Evolutionary conservation across 2,113 vertebrate species (phyloP).

Genomic region (Sphyrna mokarran): DNA sequence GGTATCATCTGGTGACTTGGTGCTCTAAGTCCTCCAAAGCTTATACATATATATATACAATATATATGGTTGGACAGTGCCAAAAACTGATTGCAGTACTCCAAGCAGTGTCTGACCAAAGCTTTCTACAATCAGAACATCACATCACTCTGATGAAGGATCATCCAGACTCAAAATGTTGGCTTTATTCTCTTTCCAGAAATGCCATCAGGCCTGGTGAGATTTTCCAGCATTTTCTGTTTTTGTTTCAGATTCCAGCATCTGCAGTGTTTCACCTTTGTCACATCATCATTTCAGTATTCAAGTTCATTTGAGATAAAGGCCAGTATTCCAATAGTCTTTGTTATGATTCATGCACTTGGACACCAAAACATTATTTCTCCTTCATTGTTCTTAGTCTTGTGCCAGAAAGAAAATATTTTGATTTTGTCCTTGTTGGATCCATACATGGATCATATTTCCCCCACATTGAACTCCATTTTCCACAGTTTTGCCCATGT

Average conservation of each 20-base stretch:
- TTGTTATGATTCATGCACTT: not conserved
- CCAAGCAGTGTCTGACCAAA: not conserved
- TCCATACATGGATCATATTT: not conserved
- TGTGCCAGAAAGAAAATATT: not conserved
- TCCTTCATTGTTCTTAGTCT: not conserved
- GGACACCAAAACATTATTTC: not conserved
- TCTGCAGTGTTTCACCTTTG: too few relatives aligned
- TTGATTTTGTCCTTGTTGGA: not conserved
- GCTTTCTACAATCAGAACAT: not conserved
- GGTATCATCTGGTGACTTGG: not conserved
- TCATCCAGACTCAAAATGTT: too few relatives aligned
- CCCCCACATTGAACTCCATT: not conserved
- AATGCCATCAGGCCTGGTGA: too few relatives aligned
- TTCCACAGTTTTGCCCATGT: not conserved
- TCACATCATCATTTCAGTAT: not conserved
- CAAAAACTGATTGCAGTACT: not conserved
- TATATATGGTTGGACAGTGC: not conserved
- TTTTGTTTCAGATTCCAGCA: too few relatives aligned
- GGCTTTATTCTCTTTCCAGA: too few relatives aligned
- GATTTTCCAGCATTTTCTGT: too few relatives aligned
- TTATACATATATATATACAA: not conserved
- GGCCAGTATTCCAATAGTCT: not conserved
- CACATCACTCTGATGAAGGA: too few relatives aligned
- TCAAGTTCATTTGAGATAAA: not conserved
- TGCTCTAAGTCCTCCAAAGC: not conserved